phyloP scores from a whole-genome alignment of 2,113 vertebrate genomes.

The Carassius gibelio region DNA sequence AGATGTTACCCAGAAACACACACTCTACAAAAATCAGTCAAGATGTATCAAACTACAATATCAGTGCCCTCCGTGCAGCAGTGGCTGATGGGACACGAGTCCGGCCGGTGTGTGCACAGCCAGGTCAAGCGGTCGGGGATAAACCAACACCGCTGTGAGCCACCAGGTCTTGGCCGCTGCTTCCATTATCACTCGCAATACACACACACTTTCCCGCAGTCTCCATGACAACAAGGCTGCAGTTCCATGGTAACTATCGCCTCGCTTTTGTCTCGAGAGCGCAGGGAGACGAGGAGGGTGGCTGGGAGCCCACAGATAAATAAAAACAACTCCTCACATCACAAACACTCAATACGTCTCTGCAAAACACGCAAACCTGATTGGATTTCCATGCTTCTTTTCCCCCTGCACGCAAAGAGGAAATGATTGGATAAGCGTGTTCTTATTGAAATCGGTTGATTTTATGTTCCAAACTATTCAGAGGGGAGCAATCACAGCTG shows the following conservation, averaged over 20 bases:
- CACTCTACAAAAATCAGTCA: neutral
- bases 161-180: conserved; percentile 58
- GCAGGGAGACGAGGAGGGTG: conserved; percentile 58
- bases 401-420: neutral
- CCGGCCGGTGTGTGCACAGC: conserved; percentile 17
- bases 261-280: conserved; percentile 76
- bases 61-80: neutral
- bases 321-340: conserved; percentile 56
- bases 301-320: conserved; percentile 70
- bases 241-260: conserved; percentile 69
- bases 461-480: conserved; percentile 52
- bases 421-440: conserved; percentile 45
- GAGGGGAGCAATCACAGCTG: conserved; percentile 50
- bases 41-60: neutral
- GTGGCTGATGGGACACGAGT: neutral
- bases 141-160: conserved; percentile 58
- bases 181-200: conserved; percentile 54
- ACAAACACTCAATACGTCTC: conserved; percentile 4
- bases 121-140: conserved; percentile 41
- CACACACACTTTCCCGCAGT: conserved; percentile 67
- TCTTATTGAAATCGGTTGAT: conserved; percentile 43
- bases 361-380: conserved; percentile 49
- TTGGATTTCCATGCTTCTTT: neutral
- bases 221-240: conserved; percentile 80
- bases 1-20: conserved; percentile 10